These are phyloP conservation scores for Spea bombifrons DNA, from an alignment of 2,113 vertebrate species.

Conservation along the genomic window DNA sequence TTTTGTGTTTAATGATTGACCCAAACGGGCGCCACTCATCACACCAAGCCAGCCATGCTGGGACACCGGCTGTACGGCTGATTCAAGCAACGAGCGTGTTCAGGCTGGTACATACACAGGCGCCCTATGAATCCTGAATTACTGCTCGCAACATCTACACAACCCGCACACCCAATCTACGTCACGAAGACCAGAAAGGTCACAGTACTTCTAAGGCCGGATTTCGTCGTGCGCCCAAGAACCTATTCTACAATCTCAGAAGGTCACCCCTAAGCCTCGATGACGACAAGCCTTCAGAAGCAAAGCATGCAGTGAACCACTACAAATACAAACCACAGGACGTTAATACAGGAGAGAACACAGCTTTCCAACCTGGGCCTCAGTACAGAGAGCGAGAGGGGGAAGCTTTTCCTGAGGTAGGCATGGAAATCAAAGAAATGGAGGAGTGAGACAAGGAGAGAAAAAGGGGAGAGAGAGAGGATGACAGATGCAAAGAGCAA, in stretches of 20 bases:
- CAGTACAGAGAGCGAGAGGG: slow-evolving; percentile 86
- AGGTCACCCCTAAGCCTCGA: no score
- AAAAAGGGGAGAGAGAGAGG: neutral
- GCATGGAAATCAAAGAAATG: slow-evolving; percentile 70
- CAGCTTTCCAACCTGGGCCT: slow-evolving; percentile 82
- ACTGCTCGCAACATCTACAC: neutral
- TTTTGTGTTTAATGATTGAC: neutral
- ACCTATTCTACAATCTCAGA: no score
- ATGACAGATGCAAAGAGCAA: neutral
- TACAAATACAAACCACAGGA: slow-evolving; percentile 63
- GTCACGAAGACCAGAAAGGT: no score
- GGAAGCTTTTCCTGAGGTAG: slow-evolving; percentile 83
- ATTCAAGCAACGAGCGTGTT: slow-evolving; percentile 26
- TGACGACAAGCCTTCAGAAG: slow-evolving; percentile 34
- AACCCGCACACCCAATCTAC: neutral
- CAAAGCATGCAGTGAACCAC: slow-evolving; percentile 60
- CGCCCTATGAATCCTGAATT: neutral
- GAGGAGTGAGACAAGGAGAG: slow-evolving; percentile 51
- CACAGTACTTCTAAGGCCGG: no score
- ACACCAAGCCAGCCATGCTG: neutral
- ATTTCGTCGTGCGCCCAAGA: no score
- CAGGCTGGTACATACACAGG: neutral
- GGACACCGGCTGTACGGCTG: neutral
- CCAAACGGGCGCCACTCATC: neutral
- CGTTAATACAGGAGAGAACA: slow-evolving; percentile 66